These are phyloP conservation scores for Apogon hyalosoma DNA, from an alignment of 2,797 vertebrate genomes.

Conservation along the genomic window DNA sequence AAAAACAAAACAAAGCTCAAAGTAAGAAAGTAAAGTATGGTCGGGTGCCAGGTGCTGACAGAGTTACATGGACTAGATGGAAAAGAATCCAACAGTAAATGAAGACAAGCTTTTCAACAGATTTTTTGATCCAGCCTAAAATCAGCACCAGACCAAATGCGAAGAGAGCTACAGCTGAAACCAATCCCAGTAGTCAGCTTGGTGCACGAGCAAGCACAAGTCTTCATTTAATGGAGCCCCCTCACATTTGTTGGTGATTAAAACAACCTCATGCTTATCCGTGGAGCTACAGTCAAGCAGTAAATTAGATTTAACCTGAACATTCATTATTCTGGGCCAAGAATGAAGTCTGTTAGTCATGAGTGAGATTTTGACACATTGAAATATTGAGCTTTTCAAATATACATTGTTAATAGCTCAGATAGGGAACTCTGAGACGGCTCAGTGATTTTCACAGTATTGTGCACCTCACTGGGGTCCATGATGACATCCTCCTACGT, in stretches of 20 bases:
- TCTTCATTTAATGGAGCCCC: constrained; percentile 33
- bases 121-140: constrained; percentile 23
- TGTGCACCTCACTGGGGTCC: too few relatives aligned
- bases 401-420: too few relatives aligned
- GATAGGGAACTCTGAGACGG: too few relatives aligned
- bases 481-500: too few relatives aligned
- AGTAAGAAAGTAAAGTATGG: constrained; percentile 1
- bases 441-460: too few relatives aligned
- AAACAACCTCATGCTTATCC: constrained; percentile 19
- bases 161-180: constrained; percentile 57
- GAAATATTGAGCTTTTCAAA: too few relatives aligned
- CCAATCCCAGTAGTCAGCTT: constrained; percentile 46
- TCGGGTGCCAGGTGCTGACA: constrained; percentile 15
- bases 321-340: not conserved
- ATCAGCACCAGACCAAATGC: constrained; percentile 27
- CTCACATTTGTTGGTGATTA: constrained; percentile 57
- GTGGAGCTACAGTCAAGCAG: constrained; percentile 1
- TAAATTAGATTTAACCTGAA: constrained; percentile 14
- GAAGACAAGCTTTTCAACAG: constrained; percentile 55
- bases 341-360: not conserved
- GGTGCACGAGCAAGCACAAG: constrained; percentile 30
- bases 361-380: not conserved
- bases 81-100: constrained; percentile 13
- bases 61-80: constrained; percentile 6
- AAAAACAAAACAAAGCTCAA: constrained; percentile 25